Base-by-base conservation (phyloP, 92 coral and sea anemone genomes). In the Porites evermanni region DNA sequence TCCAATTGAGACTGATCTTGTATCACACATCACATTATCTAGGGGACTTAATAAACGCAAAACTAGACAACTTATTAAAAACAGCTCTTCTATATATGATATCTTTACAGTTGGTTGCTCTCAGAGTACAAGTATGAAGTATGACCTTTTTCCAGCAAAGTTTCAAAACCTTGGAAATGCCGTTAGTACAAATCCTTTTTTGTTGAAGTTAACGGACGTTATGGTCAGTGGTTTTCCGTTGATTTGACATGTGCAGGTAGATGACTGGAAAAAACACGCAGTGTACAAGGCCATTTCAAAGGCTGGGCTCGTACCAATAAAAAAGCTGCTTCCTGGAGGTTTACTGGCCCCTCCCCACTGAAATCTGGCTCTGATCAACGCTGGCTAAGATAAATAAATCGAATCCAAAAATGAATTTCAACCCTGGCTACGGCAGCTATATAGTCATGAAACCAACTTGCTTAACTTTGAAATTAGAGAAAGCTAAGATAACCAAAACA, bases 271-370 rank as follows among this genome's bases (percentile, higher is more conserved):
- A 24, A 83, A 83, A 60, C 87, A 83, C 44, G 53, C 79, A 2
- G 80, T 72, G 72, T 83, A 83, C 63, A 83, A 64, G 6, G 87
- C 87, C 74, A 74, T 83, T 74, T 83, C 87, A 44, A 83, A 83
- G 12, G 77, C 79, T 12, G 87, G 87, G 75, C 87, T 83, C 29
- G 87, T 83, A 1, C 87, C 87, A 18, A 83, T 67, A 56, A 83
- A 83, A 53, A 83, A 83, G 12, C 73, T 64, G 71, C 87, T 83
- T 67, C 87, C 79, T 9, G 73, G 80, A 7, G 80, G 64, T 65
- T 83, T 83, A 16, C 14, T 23, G 1, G 52, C 68, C 24, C 80
- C 72, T 64, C 54, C 61, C 87, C 87, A 83, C 17, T 47, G 79
- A 21, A 83, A 83, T 64, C 11, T 74, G 23, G 54, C 72, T 24